phyloP scores from a whole-genome alignment of 2,888 invertebrate genomes.

The Cyclophora punctaria region DNA sequence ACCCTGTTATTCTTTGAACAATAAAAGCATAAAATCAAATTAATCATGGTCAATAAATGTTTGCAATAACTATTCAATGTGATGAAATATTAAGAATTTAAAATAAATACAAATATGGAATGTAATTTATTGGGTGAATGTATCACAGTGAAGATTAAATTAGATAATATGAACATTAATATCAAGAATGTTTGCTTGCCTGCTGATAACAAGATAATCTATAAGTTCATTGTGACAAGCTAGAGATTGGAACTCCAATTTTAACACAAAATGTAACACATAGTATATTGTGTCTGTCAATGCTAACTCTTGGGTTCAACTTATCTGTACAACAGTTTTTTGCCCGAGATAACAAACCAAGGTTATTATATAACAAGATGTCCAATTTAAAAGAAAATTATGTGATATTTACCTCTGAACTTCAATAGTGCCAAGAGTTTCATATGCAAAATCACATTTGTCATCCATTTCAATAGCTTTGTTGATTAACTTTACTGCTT shows the following conservation, averaged over 20 bases:
- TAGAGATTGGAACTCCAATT: neutral
- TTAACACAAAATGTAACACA: neutral
- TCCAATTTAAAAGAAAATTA: neutral
- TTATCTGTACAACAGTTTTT: no score
- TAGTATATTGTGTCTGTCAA: neutral
- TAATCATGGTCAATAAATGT: no score
- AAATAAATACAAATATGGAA: no score
- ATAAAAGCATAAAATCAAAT: no score
- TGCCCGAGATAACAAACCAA: no score
- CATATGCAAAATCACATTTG: slow-evolving; percentile 95
- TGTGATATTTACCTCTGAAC: slow-evolving; percentile 82
- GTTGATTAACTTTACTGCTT: slow-evolving; percentile 84
- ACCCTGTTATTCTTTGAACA: no score
- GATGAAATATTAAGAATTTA: no score
- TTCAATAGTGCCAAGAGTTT: slow-evolving; percentile 95
- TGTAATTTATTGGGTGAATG: neutral
- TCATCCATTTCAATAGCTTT: slow-evolving; percentile 91
- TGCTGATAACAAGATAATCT: slow-evolving; percentile 14
- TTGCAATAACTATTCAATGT: no score
- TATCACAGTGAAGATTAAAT: neutral
- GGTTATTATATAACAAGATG: neutral
- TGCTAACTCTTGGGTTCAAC: no score
- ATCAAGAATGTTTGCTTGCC: slow-evolving; percentile 19
- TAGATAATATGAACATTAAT: slow-evolving; percentile 4
- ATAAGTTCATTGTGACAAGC: neutral